phyloP scores from a whole-genome alignment of 2,113 vertebrate genomes.

The Ariopsis seemanni region DNA sequence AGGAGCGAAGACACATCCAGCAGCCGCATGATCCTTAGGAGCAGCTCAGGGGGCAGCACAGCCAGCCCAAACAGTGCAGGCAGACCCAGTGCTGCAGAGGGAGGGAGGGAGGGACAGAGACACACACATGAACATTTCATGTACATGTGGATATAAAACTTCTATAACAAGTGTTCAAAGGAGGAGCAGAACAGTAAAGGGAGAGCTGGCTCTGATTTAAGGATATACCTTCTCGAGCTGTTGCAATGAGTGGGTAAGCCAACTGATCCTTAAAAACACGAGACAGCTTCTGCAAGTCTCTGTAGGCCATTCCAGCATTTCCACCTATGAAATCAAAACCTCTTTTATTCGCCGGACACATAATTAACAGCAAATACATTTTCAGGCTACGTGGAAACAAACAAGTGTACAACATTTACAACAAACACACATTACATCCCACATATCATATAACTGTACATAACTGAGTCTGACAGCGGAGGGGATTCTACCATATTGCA shows the following conservation, averaged over 20 bases:
- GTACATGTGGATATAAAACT: background rate
- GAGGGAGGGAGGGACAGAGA: background rate
- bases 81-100: constrained; percentile 80
- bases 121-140: background rate
- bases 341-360: background rate
- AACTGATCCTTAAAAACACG: constrained; percentile 91
- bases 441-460: background rate
- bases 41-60: constrained; percentile 86
- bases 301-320: constrained; percentile 77
- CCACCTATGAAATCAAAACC: constrained; percentile 62
- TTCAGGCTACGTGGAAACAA: background rate
- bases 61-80: constrained; percentile 87
- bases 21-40: constrained; percentile 85
- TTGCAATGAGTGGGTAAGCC: constrained; percentile 87
- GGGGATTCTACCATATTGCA: background rate
- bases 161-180: background rate
- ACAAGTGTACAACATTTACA: background rate
- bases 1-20: constrained; percentile 81
- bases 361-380: background rate
- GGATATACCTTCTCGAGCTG: constrained; percentile 85
- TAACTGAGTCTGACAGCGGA: background rate
- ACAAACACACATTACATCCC: background rate
- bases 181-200: background rate
- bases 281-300: constrained; percentile 85
- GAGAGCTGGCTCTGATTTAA: background rate